Base-by-base conservation (phyloP, 1,140 invertebrate genomes). In the Tetragonula clypearis region DNA sequence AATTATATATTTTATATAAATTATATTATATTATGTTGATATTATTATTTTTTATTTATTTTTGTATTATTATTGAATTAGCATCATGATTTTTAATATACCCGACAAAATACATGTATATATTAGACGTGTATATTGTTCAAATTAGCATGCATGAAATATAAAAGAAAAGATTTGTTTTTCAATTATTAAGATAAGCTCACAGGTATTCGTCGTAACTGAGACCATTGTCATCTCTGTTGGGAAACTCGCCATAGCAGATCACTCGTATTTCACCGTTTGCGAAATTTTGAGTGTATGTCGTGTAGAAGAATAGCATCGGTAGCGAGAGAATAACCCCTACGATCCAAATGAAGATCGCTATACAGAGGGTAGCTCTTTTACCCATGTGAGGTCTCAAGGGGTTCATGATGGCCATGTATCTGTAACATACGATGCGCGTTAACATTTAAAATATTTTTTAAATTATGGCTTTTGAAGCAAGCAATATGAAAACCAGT, bases 391-490 rank as follows among this genome's bases (percentile, higher is more conserved):
- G 96, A 11, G 97, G 98, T 86, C 97, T 96, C 85, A 99, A 94
- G 0, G 98, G 98, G 92, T 98, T 97, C 95, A 99, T 98, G 88
- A 99, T 99, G 53, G 98, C 98, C 94, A 98, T 97, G 92, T 98
- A 99, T 90, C 98, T 98, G 96, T 5, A 94, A 94, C 8, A n/a
- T 88, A 66, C 65, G 76, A 75, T 11, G 35, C 9, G 4, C 6
- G n/a, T 21, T 19, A 26, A 30, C 14, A 11, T 35, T 69, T 71
- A 78, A 30, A 58, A 77, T 0, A 56, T 55, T 35, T 55, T 19
- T n/a, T 53, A 14, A 62, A n/a, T n/a, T 62, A n/a, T 4, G 60
- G 23, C 23, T 4, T 23, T 23, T 23, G 11, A 21, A 62, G 11
- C 60, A 14, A 62, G 3, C 60, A 0, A 62, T 62, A 12, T 0